Evolutionary conservation across 1,140 invertebrate genomes (phyloP).

Genomic region (Anoplophora glabripennis): DNA sequence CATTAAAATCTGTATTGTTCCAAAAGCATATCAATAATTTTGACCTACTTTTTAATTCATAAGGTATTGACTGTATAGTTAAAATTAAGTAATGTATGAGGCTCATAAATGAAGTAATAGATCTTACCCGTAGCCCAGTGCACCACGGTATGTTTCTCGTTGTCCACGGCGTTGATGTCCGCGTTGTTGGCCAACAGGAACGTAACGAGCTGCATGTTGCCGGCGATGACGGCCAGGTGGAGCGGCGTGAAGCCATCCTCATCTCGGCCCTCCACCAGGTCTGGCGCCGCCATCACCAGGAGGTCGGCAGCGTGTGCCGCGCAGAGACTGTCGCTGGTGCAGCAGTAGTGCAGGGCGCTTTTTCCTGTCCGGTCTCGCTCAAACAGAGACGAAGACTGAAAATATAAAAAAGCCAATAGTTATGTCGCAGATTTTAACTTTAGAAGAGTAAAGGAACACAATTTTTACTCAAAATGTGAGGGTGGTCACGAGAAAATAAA

Average conservation of each 20-base stretch:
- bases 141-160: slow-evolving; percentile 92
- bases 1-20: too few relatives aligned
- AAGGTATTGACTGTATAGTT: too few relatives aligned
- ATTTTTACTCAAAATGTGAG: too few relatives aligned
- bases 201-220: slow-evolving; percentile 78
- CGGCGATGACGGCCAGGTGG: slow-evolving; percentile 89
- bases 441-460: too few relatives aligned
- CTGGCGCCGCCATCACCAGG: slow-evolving; percentile 71
- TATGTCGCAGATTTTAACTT: too few relatives aligned
- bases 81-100: too few relatives aligned
- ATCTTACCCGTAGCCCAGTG: slow-evolving; percentile 97
- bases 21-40: too few relatives aligned
- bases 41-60: too few relatives aligned
- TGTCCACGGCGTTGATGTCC: slow-evolving; percentile 83
- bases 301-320: slow-evolving; percentile 62
- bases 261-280: slow-evolving; percentile 77
- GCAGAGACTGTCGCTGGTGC: slow-evolving; percentile 52
- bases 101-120: too few relatives aligned
- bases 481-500: too few relatives aligned
- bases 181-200: slow-evolving; percentile 78
- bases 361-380: slow-evolving; percentile 79
- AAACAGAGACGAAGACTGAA: slow-evolving; percentile 59
- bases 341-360: slow-evolving; percentile 90
- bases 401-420: slow-evolving; percentile 17
- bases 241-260: slow-evolving; percentile 92